Evolutionary conservation across 1,140 invertebrate species (phyloP), one percentile per base, ranked within the genome.

Genomic region (Delia radicum): DNA sequence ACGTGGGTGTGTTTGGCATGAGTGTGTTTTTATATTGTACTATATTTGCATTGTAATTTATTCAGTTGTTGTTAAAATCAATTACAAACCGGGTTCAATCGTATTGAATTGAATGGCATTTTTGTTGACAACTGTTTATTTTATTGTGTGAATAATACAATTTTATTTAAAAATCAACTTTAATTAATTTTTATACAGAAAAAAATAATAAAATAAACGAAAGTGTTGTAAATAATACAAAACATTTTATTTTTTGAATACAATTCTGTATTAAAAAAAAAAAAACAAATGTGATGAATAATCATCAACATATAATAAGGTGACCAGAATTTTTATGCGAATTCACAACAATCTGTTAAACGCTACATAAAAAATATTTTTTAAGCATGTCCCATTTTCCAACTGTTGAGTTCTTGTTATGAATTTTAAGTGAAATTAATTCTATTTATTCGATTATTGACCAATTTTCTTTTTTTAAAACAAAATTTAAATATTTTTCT

Each of bases 161-260:
- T 69, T 69, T 69, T 69, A 69, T 69, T 69, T 69, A 69, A 69
- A 69, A 69, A 33, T 69, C 65, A 69, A 69, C 29, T 69, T 69
- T 69, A 69, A 69, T 69, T 69, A 69, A 55, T 33, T 69, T 69
- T 69, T 69, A 33, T 69, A 21, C 48, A 18, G 24, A 55, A 55
- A 37, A 37, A 55, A 55, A 24, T 55, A 55, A 21, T n/a, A 42
- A 42, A 55, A 55, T 55, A 24, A 55, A 55, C 48, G 48, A 55
- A 55, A 55, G 48, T 55, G 48, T 55, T 55, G 24, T 55, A 55
- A 55, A 55, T 55, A 18, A 55, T 55, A 55, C 18, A 55, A 55
- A 55, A 55, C 48, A 55, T 21, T 21, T 55, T 21, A 55, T 18
- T 55, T 55, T 55, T 21, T 55, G 48, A 42, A 42, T 42, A 13